Evolutionary conservation across 2,113 vertebrate genomes (phyloP), one percentile per base, ranked within the genome.

Genomic region (Fulmarus glacialis): DNA sequence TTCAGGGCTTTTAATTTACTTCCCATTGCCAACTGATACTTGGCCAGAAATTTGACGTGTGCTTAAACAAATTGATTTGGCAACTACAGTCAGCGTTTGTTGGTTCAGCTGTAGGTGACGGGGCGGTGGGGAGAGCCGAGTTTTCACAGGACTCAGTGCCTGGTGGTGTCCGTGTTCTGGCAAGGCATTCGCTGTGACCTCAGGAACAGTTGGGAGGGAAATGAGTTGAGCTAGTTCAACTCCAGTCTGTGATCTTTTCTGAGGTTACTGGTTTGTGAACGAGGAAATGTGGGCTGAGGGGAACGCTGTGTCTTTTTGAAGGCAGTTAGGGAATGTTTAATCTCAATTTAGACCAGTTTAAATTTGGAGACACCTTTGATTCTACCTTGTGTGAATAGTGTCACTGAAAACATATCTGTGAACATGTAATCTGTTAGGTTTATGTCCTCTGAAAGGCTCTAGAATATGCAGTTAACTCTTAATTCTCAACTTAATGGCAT

Each of bases 311-410:
- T 17, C 58, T 36, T 26, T 32, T 63, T 58, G 47, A 8, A 27
- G 47, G 30, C 0, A 0, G 3, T 22, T 13, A 0, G 55, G 36
- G 53, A 26, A 13, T 4, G 9, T 45, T 18, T 16, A 3, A 36
- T 48, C n/a, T 58, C 24, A 6, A 0, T 16, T 15, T 15, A n/a
- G 55, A 17, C 19, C 30, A 5, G 13, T 6, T 50, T 7, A 12
- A 56, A 32, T 42, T 12, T 36, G 48, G 64, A 40, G 43, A 38
- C 8, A 12, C 22, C 34, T 67, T 78, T 58, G 53, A 1, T n/a
- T 77, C 29, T 42, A 0, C 42, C 15, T 52, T 12, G 21, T 11
- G 11, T 36, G 26, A 52, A 2, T 17, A 19, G 2, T 7, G n/a
- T 42, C 34, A 22, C 40, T 38, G 40, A 9, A 36, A 70, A 5